Evolutionary conservation across 2,888 invertebrate genomes (phyloP).

Genomic region (Ceratothoa steindachneri): DNA sequence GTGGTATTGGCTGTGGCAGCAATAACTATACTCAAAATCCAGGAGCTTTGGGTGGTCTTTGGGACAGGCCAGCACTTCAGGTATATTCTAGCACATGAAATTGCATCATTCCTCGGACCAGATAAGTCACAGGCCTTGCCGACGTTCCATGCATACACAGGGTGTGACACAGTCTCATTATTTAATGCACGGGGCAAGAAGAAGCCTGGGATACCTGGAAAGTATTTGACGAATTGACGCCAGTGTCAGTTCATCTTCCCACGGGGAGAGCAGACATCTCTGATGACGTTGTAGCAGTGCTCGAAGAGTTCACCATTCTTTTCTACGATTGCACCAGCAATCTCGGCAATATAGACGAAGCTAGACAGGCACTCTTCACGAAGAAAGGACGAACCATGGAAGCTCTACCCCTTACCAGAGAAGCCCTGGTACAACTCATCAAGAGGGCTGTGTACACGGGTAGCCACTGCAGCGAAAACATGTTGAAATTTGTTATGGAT

Average conservation of each 20-base stretch:
- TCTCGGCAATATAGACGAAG: background rate
- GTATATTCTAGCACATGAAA: no score
- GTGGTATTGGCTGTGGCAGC: no score
- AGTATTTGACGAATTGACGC: no score
- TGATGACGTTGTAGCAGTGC: background rate
- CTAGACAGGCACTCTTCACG: background rate
- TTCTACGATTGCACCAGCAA: background rate
- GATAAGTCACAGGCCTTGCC: slow-evolving; percentile 4
- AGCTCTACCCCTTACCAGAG: background rate
- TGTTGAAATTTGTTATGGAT: background rate
- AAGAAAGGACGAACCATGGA: no score
- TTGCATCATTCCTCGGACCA: no score
- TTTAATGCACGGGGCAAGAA: background rate
- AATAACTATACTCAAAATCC: no score
- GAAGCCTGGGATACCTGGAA: background rate
- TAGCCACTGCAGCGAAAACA: background rate
- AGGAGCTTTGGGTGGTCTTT: no score
- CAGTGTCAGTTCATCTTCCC: no score
- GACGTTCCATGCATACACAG: no score
- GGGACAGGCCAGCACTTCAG: no score
- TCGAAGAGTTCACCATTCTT: background rate
- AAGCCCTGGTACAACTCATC: background rate
- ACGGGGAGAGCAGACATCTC: no score
- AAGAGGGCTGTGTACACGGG: slow-evolving; percentile 5
- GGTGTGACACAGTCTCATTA: background rate